Evolutionary conservation across 2,113 vertebrate genomes (phyloP).

Genomic region (Thinocorus orbignyianus): DNA sequence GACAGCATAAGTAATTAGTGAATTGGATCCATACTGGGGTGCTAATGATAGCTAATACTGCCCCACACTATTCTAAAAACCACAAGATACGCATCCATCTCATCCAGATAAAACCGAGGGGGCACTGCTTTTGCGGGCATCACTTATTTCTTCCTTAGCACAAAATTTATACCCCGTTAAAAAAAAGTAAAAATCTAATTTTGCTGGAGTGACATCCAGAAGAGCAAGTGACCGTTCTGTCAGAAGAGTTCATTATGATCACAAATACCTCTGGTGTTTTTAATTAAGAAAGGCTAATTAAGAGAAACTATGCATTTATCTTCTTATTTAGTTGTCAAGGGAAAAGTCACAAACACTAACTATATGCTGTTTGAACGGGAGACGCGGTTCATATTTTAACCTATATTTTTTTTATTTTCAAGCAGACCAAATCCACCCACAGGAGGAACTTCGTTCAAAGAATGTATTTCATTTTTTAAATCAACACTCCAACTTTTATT

Average conservation of each 20-base stretch:
- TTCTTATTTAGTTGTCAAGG: conserved; percentile 80
- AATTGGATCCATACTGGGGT: conserved; percentile 92
- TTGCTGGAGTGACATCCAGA: conserved; percentile 82
- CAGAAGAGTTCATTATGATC: conserved; percentile 94
- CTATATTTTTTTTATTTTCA: neutral
- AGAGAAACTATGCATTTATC: conserved; percentile 85
- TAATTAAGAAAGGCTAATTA: conserved; percentile 99
- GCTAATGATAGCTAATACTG: conserved; percentile 93
- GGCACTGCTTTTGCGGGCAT: conserved; percentile 62
- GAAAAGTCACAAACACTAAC: conserved; percentile 65
- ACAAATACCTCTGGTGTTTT: conserved; percentile 89
- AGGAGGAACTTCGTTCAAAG: neutral
- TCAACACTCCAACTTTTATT: neutral
- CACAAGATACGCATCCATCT: conserved; percentile 82
- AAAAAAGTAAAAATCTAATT: conserved; percentile 79
- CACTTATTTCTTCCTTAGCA: conserved; percentile 75
- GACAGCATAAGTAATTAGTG: conserved; percentile 96
- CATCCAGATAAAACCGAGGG: conserved; percentile 77
- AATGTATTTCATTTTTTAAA: neutral
- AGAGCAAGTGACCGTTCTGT: conserved; percentile 85
- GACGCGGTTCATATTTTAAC: neutral
- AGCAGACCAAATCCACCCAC: neutral
- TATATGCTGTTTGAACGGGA: conserved; percentile 58
- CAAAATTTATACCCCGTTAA: conserved; percentile 63
- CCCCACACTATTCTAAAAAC: conserved; percentile 81